Evolutionary conservation across 2,888 invertebrate species (phyloP).

Genomic region (Hypselothyrea guttata): DNA sequence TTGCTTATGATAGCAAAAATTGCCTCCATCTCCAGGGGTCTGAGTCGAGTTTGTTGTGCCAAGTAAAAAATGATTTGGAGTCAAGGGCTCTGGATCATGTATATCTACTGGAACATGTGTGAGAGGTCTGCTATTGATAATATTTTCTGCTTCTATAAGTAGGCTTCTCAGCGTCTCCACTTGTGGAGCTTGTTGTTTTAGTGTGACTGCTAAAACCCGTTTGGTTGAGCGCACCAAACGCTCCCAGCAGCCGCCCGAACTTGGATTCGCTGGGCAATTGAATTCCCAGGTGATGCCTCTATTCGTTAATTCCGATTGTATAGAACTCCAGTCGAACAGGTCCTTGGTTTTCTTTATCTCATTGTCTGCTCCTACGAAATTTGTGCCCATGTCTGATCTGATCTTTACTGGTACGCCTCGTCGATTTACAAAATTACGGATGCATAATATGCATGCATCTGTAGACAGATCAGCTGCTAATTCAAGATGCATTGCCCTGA

Average conservation of each 20-base stretch:
- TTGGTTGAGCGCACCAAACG: not conserved
- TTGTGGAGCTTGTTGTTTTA: not conserved
- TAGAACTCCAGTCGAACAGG: not conserved
- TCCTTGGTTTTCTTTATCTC: too few relatives aligned
- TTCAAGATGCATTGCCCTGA: slow-evolving; percentile 41
- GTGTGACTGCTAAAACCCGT: not conserved
- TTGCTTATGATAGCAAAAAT: not conserved
- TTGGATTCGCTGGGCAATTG: too few relatives aligned
- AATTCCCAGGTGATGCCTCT: not conserved
- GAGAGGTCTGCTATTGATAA: slow-evolving; percentile 10
- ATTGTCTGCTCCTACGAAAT: slow-evolving; percentile 9
- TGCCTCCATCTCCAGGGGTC: not conserved
- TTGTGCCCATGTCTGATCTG: slow-evolving; percentile 5
- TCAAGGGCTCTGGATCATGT: slow-evolving; percentile 23
- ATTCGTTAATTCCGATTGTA: too few relatives aligned
- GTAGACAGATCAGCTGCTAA: slow-evolving; percentile 34
- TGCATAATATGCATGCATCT: slow-evolving; percentile 33
- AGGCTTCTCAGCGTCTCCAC: slow-evolving; percentile 19
- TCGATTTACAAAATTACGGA: slow-evolving; percentile 30
- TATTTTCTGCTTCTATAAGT: too few relatives aligned
- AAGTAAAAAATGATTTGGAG: slow-evolving; percentile 30
- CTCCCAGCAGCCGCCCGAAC: not conserved
- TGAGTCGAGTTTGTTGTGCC: slow-evolving; percentile 8
- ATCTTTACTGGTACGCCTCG: slow-evolving; percentile 8
- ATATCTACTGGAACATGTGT: slow-evolving; percentile 8